Evolutionary conservation across 2,113 vertebrate genomes (phyloP).

Genomic region (Alaudala cheleensis): DNA sequence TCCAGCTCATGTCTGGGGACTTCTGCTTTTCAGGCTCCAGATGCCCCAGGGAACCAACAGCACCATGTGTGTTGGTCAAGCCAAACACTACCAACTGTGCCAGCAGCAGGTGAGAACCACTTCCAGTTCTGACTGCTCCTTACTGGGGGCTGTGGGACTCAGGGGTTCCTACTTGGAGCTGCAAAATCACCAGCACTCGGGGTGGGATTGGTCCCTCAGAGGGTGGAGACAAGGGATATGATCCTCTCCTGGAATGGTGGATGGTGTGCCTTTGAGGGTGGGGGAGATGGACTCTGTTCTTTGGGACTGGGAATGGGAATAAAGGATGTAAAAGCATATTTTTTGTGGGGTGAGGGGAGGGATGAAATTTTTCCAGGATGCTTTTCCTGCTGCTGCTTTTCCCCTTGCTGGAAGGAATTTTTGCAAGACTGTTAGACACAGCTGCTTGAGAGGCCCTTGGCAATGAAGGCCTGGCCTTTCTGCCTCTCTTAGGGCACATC

Average conservation of each 20-base stretch:
- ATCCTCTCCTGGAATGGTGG: neutral
- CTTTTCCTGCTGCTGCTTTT: neutral
- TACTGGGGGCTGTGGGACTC: neutral
- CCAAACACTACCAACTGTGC: constrained; percentile 84
- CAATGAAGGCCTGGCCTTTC: neutral
- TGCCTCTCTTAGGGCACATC: neutral
- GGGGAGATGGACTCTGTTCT: neutral
- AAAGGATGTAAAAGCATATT: neutral
- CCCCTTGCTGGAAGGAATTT: neutral
- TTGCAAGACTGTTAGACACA: neutral
- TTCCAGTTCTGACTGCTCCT: neutral
- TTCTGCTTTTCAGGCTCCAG: constrained; percentile 73
- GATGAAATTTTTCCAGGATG: neutral
- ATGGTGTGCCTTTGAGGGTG: neutral
- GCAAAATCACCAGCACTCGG: neutral
- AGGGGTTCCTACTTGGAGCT: neutral
- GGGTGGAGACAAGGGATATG: neutral
- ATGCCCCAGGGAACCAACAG: constrained; percentile 77
- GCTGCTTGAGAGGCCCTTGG: neutral
- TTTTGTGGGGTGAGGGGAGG: neutral
- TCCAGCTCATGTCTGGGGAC: neutral
- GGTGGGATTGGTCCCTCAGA: neutral
- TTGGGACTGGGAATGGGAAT: neutral
- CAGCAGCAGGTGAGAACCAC: constrained; percentile 79
- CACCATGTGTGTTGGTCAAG: constrained; percentile 78